These are phyloP conservation scores for Apogon hyalosoma DNA, from an alignment of 2,797 vertebrate species.

Conservation along the genomic window DNA sequence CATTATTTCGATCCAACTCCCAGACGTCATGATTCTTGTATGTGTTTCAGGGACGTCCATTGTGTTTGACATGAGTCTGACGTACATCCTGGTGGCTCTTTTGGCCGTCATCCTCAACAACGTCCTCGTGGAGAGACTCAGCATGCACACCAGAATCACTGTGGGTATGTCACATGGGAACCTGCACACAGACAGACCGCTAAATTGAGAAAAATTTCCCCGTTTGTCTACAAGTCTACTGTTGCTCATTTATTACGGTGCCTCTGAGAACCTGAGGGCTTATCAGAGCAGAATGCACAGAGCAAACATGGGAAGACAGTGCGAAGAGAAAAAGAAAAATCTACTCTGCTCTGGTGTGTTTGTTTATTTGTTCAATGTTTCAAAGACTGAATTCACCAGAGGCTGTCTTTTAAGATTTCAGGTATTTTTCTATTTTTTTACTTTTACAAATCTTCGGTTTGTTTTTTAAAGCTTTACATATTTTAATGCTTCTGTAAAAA, in stretches of 20 bases:
- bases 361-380: constrained; percentile 21
- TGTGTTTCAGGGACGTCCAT: constrained; percentile 90
- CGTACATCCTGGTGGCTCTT: constrained; percentile 95
- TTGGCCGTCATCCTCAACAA: constrained; percentile 95
- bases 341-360: constrained; percentile 2
- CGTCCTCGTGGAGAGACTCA: constrained; percentile 92
- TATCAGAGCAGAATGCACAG: constrained; percentile 5
- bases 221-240: constrained; percentile 6
- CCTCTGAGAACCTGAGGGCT: constrained; percentile 18
- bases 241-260: constrained; percentile 23
- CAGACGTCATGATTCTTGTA: not conserved
- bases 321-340: constrained; percentile 18
- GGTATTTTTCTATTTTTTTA: not conserved
- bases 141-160: constrained; percentile 93
- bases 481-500: not conserved
- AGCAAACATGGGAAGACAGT: constrained; percentile 3
- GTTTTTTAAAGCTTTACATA: constrained; percentile 18
- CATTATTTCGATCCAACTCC: not conserved
- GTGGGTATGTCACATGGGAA: constrained; percentile 84
- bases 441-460: constrained; percentile 13
- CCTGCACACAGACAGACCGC: not conserved
- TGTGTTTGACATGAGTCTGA: constrained; percentile 98
- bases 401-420: not conserved
- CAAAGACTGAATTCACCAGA: constrained; percentile 18
- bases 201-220: constrained; percentile 2